Conservation (phyloP, 1,140 invertebrate genomes). For the Olivierus martensii region DNA sequence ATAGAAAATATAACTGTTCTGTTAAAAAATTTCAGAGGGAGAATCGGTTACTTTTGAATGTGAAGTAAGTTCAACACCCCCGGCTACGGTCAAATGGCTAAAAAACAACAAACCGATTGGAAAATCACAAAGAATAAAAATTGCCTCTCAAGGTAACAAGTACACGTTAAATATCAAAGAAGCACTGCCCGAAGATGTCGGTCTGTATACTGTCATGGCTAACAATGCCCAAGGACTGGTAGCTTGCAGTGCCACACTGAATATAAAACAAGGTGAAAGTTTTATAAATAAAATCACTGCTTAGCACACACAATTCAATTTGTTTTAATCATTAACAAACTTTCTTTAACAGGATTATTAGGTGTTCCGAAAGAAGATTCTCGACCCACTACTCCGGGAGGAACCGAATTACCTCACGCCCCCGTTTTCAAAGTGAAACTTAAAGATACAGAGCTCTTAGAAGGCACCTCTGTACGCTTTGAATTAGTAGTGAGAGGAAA, state of each 20-base stretch:
- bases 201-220: conserved; percentile 83
- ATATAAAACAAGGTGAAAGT: conserved; percentile 43
- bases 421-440: conserved; percentile 59
- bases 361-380: conserved; percentile 19
- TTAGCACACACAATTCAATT: no score
- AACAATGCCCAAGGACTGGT: conserved; percentile 61
- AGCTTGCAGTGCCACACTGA: conserved; percentile 62
- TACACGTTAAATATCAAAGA: conserved; percentile 59
- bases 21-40: conserved; percentile 46
- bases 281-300: not conserved
- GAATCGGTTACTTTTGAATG: conserved; percentile 73
- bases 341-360: not conserved
- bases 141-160: conserved; percentile 37
- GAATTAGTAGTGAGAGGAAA: conserved; percentile 78
- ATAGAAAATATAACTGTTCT: no score
- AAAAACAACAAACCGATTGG: conserved; percentile 74
- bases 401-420: conserved; percentile 22
- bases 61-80: conserved; percentile 41
- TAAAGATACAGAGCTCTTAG: conserved; percentile 70
- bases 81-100: conserved; percentile 60
- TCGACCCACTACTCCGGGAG: conserved; percentile 23
- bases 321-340: not conserved
- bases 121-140: conserved; percentile 55
- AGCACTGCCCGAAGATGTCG: conserved; percentile 63
- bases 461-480: conserved; percentile 73